Evolutionary conservation across 2,888 invertebrate species (phyloP), one percentile per base, ranked within the genome.

Genomic region (Odontomyia ornata): DNA sequence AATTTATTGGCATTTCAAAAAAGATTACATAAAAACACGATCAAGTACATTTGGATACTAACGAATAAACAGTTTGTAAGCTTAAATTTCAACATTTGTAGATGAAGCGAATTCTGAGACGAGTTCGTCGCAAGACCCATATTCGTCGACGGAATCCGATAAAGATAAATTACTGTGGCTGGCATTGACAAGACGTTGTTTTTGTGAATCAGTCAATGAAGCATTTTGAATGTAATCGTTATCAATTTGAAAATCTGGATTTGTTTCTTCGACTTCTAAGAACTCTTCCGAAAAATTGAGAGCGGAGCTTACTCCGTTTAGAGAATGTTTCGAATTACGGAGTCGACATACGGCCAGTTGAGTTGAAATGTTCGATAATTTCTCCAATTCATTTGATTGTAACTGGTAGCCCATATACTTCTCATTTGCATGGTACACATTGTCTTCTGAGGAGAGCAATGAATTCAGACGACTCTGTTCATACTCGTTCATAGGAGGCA

Each of bases 181-280:
- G 5, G 56, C 4, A 60, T 21, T 25, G 30, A n/a, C 56, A 30
- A 72, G 1, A 7, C 15, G 56, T 15, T 56, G 72, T 23, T 72
- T 72, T 30, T 72, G 52, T 1, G 72, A 72, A 56, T 72, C 72
- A 1, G 72, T 72, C 15, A 56, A 11, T 1, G 72, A 71, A 71
- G n/a, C 27, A 36, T 11, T 36, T 21, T 43, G 67, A 21, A 21
- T 36, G 36, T 18, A 43, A 11, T 67, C 43, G 2, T 5, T 7
- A 27, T 47, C 15, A 5, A 28, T 1, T 1, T 25, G 7, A 30
- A 28, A 27, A 15, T 1, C 30, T 13, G 7, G 28, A 64, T 30
- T 28, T 15, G 15, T 30, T 15, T 30, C 25, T 11, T 27, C n/a
- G 15, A 15, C 64, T 11, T 11, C 64, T 5, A 28, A 9, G 25